These are phyloP conservation scores for Prochilodus magdalenae DNA, from an alignment of 2,113 vertebrate genomes.

Conservation along the genomic window DNA sequence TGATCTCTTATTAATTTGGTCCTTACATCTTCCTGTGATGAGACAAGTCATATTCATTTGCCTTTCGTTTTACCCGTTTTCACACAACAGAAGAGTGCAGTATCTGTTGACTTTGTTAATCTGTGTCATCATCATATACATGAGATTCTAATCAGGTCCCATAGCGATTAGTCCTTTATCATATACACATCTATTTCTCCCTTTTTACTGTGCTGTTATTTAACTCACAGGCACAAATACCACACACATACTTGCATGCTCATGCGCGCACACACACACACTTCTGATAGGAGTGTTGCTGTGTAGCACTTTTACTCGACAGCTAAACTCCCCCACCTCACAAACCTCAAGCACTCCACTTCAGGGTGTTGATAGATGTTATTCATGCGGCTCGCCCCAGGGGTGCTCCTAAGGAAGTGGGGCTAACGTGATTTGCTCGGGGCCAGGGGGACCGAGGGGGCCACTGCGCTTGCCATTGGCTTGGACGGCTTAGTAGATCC, in stretches of 20 bases:
- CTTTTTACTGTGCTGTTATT: slow-evolving; percentile 52
- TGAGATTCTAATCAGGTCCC: slow-evolving; percentile 69
- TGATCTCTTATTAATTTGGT: slow-evolving; percentile 52
- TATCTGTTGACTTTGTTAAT: slow-evolving; percentile 63
- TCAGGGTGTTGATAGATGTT: slow-evolving; percentile 78
- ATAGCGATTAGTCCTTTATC: slow-evolving; percentile 69
- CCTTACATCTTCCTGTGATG: slow-evolving; percentile 54
- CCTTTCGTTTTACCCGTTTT: slow-evolving; percentile 11
- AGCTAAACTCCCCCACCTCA: slow-evolving; percentile 60
- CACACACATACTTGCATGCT: slow-evolving; percentile 32
- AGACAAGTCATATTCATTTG: slow-evolving; percentile 41
- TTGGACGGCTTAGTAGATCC: slow-evolving; percentile 70
- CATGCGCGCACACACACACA: slow-evolving; percentile 22
- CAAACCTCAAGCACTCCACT: slow-evolving; percentile 66
- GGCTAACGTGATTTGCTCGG: slow-evolving; percentile 73
- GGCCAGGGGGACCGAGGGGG: slow-evolving; percentile 65
- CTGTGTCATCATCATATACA: slow-evolving; percentile 51
- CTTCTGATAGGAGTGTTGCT: slow-evolving; percentile 52
- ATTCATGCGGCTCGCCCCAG: slow-evolving; percentile 68
- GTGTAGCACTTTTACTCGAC: slow-evolving; percentile 58
- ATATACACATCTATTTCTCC: slow-evolving; percentile 47
- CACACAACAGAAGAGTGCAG: neutral
- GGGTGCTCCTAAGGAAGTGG: slow-evolving; percentile 68
- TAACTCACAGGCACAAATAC: neutral
- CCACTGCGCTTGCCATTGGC: slow-evolving; percentile 60